Conservation (phyloP, 1,140 invertebrate genomes). For the Drosophila biarmipes region DNA sequence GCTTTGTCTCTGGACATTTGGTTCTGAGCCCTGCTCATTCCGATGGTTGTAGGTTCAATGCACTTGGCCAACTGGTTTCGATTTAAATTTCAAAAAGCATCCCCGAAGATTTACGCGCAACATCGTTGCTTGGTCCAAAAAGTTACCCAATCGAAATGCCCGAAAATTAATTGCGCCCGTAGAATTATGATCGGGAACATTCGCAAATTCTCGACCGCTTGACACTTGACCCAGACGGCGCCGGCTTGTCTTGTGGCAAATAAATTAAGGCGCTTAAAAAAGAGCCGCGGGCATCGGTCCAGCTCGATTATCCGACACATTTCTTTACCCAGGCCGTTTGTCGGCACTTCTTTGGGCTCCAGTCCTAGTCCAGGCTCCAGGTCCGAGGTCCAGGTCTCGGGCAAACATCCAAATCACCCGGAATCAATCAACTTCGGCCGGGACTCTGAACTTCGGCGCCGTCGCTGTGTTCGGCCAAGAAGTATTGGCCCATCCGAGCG, state of each 20-base stretch:
- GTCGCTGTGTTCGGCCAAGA: conserved; percentile 5
- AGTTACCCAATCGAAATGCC: conserved; percentile 33
- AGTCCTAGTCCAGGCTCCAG: conserved; percentile 11
- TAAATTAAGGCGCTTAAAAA: conserved; percentile 72
- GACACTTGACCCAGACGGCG: conserved; percentile 75
- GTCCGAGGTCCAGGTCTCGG: conserved; percentile 12
- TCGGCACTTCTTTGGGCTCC: conserved; percentile 49
- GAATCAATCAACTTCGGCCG: conserved; percentile 52
- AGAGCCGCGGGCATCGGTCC: conserved; percentile 40
- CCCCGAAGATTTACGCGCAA: conserved; percentile 56
- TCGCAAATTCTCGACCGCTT: conserved; percentile 42
- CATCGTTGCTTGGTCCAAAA: conserved; percentile 19
- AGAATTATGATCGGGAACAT: conserved; percentile 40
- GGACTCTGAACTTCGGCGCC: conserved; percentile 39
- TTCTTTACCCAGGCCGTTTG: conserved; percentile 16
- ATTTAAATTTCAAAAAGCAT: conserved; percentile 72
- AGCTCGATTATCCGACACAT: conserved; percentile 28
- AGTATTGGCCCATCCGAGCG: conserved; percentile 31
- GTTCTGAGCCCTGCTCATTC: conserved; percentile 17
- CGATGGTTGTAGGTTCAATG: conserved; percentile 56
- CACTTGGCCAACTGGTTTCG: conserved; percentile 76
- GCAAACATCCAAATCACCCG: conserved; percentile 55
- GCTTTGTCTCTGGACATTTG: conserved; percentile 66
- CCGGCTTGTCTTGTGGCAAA: conserved; percentile 69
- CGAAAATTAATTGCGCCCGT: conserved; percentile 50